Evolutionary conservation across 2,888 invertebrate genomes (phyloP).

Genomic region (Vanessa cardui): DNA sequence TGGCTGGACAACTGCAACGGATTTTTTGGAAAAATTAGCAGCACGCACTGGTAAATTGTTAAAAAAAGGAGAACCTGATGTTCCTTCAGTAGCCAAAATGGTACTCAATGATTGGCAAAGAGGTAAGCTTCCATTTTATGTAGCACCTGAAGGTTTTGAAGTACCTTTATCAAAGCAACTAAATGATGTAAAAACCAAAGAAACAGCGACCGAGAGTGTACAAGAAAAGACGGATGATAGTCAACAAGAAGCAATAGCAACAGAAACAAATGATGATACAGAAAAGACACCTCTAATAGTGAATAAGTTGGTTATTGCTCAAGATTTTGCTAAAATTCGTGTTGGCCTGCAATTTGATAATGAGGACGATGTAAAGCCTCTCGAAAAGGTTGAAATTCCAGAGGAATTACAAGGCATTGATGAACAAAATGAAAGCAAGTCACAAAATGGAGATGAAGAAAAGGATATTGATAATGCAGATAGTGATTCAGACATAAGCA

Average conservation of each 20-base stretch:
- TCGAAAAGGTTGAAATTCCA: slow-evolving; percentile 76
- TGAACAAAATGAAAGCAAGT: slow-evolving; percentile 59
- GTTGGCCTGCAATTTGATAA: slow-evolving; percentile 87
- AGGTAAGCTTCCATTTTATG: slow-evolving; percentile 97
- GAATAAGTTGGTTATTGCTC: slow-evolving; percentile 84
- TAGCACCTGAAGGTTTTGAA: slow-evolving; percentile 92
- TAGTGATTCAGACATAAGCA: slow-evolving; percentile 85
- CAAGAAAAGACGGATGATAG: slow-evolving; percentile 55
- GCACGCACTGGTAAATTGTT: slow-evolving; percentile 93
- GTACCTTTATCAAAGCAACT: slow-evolving; percentile 81
- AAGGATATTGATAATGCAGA: slow-evolving; percentile 58
- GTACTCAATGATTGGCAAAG: slow-evolving; percentile 99
- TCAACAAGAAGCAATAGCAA: slow-evolving; percentile 55
- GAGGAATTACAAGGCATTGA: slow-evolving; percentile 74
- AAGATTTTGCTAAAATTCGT: slow-evolving; percentile 91
- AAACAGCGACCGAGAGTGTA: slow-evolving; percentile 39
- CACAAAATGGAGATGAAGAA: slow-evolving; percentile 50
- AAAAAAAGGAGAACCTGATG: slow-evolving; percentile 98
- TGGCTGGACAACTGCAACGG: slow-evolving; percentile 90
- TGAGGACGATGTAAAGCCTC: slow-evolving; percentile 84
- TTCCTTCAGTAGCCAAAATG: slow-evolving; percentile 94
- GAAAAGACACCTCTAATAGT: slow-evolving; percentile 64
- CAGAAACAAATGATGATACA: slow-evolving; percentile 48
- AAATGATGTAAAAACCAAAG: slow-evolving; percentile 48
- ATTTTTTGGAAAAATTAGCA: slow-evolving; percentile 96